Conservation (phyloP, 92 coral and sea anemone genomes). For the Actinostola sp. region DNA sequence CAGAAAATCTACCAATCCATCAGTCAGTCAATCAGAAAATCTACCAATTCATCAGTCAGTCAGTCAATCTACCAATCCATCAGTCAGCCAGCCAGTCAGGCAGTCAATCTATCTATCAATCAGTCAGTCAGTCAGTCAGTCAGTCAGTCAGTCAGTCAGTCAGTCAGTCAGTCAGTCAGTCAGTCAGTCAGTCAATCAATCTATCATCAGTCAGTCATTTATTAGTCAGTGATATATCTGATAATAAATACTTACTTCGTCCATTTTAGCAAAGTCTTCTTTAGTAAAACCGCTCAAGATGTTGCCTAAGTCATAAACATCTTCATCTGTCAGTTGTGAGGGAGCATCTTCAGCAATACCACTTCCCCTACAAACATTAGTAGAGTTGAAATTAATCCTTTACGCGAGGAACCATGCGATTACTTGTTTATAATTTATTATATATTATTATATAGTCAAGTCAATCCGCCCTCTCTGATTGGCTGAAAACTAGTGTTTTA, state of each 20-base stretch:
- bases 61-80: not conserved
- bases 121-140: not conserved
- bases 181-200: too few species aligned
- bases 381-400: not conserved
- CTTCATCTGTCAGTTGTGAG: slow-evolving; percentile 31
- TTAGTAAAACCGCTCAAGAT: slow-evolving; percentile 49
- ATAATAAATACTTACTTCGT: slow-evolving; percentile 20
- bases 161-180: not conserved
- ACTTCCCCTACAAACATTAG: slow-evolving; percentile 19
- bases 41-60: not conserved
- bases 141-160: not conserved
- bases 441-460: too few species aligned
- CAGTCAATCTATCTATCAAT: not conserved
- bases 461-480: too few species aligned
- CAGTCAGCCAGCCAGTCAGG: not conserved
- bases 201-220: not conserved
- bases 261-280: slow-evolving; percentile 51
- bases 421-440: too few species aligned
- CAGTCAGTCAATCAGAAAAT: not conserved
- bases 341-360: slow-evolving; percentile 45
- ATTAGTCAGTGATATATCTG: too few species aligned
- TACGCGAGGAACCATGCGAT: too few species aligned
- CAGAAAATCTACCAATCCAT: too few species aligned
- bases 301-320: slow-evolving; percentile 43
- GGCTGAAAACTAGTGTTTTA: too few species aligned